Evolutionary conservation across 2,113 vertebrate species (phyloP).

Genomic region (Neolamprologus devosi): DNA sequence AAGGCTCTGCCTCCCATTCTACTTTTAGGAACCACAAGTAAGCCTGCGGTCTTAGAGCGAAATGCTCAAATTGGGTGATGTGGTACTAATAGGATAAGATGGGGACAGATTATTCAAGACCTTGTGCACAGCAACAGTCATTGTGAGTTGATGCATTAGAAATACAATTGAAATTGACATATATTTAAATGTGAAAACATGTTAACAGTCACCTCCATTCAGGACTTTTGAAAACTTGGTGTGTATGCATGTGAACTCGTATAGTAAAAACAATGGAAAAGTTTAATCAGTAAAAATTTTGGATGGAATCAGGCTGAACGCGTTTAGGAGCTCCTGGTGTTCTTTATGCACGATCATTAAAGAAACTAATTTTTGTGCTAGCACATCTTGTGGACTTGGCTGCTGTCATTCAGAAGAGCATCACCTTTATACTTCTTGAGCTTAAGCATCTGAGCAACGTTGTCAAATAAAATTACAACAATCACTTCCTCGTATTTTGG

Average conservation of each 20-base stretch:
- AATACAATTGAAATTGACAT: background rate
- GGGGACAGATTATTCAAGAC: background rate
- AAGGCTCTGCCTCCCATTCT: background rate
- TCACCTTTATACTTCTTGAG: background rate
- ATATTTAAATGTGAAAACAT: background rate
- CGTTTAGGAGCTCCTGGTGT: background rate
- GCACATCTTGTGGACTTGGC: background rate
- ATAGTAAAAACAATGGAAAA: background rate
- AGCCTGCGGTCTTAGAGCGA: rapidly evolving
- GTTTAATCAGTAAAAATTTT: background rate
- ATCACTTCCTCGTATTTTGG: background rate
- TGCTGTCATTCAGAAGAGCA: background rate
- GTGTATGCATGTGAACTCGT: background rate
- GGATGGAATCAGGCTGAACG: background rate
- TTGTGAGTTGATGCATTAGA: background rate
- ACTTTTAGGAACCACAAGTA: background rate
- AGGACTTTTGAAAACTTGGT: background rate
- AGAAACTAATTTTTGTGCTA: rapidly evolving
- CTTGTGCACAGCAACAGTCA: background rate
- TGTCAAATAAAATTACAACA: background rate
- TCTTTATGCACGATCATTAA: background rate
- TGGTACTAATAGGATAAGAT: background rate
- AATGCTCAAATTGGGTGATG: background rate
- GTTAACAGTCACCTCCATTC: background rate
- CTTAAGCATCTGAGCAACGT: background rate